A percentile compares a stretch with the other conserved stretches of the same genome.
phyloP scores from a whole-genome alignment of 2,888 invertebrate species.

The Epiblema foenella region DNA sequence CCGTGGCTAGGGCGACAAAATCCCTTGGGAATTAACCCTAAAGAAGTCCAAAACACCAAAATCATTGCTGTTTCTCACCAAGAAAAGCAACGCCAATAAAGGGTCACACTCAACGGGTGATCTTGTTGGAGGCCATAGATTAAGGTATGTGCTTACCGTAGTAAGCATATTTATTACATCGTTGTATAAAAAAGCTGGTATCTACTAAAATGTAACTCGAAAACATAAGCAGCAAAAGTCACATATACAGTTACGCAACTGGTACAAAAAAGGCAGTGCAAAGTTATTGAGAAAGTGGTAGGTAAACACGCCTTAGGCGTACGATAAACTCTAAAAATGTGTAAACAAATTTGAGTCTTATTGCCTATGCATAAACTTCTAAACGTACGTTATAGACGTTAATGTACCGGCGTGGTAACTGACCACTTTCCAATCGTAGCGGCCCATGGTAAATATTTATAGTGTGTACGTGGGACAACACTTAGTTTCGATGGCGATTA shows the following conservation, averaged over 20 bases:
- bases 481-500: conserved; percentile 21
- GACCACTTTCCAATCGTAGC: conserved; percentile 43
- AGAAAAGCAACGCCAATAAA: too few species aligned
- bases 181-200: too few species aligned
- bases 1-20: too few species aligned
- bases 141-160: too few species aligned
- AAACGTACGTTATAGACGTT: not conserved
- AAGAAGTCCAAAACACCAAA: not conserved
- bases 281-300: conserved; percentile 39
- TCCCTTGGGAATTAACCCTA: too few species aligned
- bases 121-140: not conserved
- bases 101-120: too few species aligned
- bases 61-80: not conserved
- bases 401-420: conserved; percentile 11
- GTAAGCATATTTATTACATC: too few species aligned
- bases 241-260: conserved; percentile 20
- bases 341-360: not conserved
- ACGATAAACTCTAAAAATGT: not conserved
- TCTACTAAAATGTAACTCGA: not conserved
- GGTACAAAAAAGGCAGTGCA: conserved; percentile 34
- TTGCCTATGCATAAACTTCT: not conserved
- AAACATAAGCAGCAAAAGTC: conserved; percentile 6
- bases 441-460: conserved; percentile 40
- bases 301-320: conserved; percentile 32
- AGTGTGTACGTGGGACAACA: conserved; percentile 30